Evolutionary conservation across 2,888 invertebrate species (phyloP).

Genomic region (Chrysolina oricalcia): DNA sequence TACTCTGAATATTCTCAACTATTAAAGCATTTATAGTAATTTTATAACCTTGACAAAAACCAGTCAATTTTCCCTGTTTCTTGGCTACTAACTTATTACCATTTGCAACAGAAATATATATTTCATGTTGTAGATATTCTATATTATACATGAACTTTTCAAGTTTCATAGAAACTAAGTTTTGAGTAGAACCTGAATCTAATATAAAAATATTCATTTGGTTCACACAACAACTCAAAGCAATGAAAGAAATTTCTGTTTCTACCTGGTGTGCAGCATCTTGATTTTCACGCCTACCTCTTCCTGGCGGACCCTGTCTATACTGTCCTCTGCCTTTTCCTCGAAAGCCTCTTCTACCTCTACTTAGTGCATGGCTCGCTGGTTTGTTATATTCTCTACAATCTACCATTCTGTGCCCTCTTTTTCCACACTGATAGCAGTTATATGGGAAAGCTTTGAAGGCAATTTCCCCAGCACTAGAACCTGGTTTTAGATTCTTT

Average conservation of each 20-base stretch:
- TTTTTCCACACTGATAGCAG: neutral
- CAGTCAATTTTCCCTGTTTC: slow-evolving; percentile 27
- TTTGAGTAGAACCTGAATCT: slow-evolving; percentile 37
- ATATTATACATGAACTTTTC: slow-evolving; percentile 3
- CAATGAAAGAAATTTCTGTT: no score
- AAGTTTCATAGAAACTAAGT: slow-evolving; percentile 16
- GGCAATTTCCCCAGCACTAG: slow-evolving; percentile 50
- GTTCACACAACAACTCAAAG: neutral
- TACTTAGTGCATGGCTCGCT: neutral
- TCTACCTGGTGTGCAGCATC: no score
- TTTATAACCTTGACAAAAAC: no score
- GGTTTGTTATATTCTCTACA: neutral
- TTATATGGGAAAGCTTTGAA: neutral
- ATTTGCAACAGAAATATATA: slow-evolving; percentile 23
- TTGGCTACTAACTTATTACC: slow-evolving; percentile 23
- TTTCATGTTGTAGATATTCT: slow-evolving; percentile 31
- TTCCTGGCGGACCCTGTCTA: no score
- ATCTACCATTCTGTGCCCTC: neutral
- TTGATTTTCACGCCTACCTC: no score
- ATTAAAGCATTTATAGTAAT: no score
- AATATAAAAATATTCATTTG: slow-evolving; percentile 32
- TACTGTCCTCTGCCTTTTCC: no score
- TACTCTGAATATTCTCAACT: no score
- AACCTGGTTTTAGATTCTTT: slow-evolving; percentile 9
- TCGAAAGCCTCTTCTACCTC: slow-evolving; percentile 30